Conservation (phyloP, 2,113 vertebrate genomes). For the Tachycineta bicolor region DNA sequence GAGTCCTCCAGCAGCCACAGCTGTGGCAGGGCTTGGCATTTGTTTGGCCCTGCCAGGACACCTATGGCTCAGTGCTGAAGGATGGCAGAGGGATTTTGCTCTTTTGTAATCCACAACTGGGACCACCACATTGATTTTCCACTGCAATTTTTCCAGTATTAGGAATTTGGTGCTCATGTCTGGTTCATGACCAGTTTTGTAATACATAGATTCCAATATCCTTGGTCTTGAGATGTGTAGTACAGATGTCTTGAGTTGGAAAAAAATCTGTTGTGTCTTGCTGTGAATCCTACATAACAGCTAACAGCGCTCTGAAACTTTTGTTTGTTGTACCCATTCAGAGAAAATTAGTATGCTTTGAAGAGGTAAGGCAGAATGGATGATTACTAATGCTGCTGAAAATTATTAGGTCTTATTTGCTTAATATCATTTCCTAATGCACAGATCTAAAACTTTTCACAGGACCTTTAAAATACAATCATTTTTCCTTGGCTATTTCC, state of each 20-base stretch:
- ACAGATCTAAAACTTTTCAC: constrained; percentile 70
- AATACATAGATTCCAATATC: not conserved
- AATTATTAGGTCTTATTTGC: constrained; percentile 76
- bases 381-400: constrained; percentile 56
- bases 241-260: not conserved
- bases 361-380: constrained; percentile 38
- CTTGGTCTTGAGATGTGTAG: not conserved
- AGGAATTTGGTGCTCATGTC: not conserved
- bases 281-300: not conserved
- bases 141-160: not conserved
- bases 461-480: constrained; percentile 73
- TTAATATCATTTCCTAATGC: constrained; percentile 66
- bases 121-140: not conserved
- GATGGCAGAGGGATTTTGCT: not conserved
- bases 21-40: not conserved
- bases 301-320: constrained; percentile 1
- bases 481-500: constrained; percentile 68
- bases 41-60: not conserved
- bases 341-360: constrained; percentile 56
- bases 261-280: not conserved
- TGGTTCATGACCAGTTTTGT: not conserved
- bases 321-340: constrained; percentile 60
- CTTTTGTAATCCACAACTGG: not conserved
- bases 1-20: not conserved
- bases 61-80: not conserved